Evolutionary conservation across 1,140 invertebrate genomes (phyloP), one percentile per base, ranked within the genome.

Genomic region (Cyclargus thomasi): DNA sequence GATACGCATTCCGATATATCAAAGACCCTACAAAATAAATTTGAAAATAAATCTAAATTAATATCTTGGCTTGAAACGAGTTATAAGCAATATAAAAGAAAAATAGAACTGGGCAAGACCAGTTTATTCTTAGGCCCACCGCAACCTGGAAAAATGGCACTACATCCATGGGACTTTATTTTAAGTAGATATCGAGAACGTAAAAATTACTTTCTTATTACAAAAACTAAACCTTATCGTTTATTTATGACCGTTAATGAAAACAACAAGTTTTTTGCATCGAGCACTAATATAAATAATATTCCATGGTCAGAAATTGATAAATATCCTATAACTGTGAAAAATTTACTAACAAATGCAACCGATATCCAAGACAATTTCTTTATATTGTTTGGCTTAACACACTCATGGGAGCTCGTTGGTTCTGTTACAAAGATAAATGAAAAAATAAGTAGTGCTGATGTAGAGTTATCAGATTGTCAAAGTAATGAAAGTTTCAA

Each of bases 121-220:
- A 86, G 76, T 74, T 68, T 62, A 66, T 69, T 71, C n/a, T 72
- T 90, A 67, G 78, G 81, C 67, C 76, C 84, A 39, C 88, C 88
- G 16, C 74, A 71, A 64, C 57, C 63, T 35, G 82, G 80, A n/a
- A 86, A 80, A 77, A 63, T 86, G 14, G 70, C 74, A 7, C 67
- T 90, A 16, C 79, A 86, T 70, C 73, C 84, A 6, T 90, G 88
- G 88, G 73, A 81, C 29, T 88, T 86, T 65, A 82, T 90, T 72
- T 78, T 89, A 67, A 74, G 70, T 53, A 77, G 88, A 74, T 90
- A 88, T 67, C 77, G 73, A 65, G 81, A 85, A 63, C 36, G 70
- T 67, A 88, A 88, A 75, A 90, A 90, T 73, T 67, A 81, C 10
- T 86, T 88, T 75, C 75, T 88, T 20, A 71, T 87, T 39, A 76